phyloP scores from a whole-genome alignment of 2,113 vertebrate species.

The Peromyscus leucopus region DNA sequence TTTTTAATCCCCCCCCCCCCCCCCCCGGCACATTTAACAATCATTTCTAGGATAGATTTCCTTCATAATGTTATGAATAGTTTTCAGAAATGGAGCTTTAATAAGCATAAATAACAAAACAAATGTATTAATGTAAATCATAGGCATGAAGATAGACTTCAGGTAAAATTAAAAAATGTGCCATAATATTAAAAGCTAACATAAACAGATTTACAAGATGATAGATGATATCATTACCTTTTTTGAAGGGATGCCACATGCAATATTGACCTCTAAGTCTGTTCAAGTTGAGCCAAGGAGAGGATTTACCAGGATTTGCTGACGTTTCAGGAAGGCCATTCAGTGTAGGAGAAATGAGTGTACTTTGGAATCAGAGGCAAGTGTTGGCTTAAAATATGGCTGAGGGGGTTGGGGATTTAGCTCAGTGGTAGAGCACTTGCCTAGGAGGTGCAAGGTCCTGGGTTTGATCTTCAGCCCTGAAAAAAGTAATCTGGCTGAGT shows the following conservation, averaged over 20 bases:
- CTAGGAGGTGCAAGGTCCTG: no score
- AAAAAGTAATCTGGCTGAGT: not conserved
- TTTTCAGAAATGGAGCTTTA: not conserved
- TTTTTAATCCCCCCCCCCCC: no score
- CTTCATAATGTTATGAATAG: not conserved
- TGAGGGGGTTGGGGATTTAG: no score
- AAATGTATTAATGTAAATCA: not conserved
- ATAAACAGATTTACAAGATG: not conserved
- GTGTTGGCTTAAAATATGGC: not conserved
- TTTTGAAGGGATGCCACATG: not conserved
- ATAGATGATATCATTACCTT: not conserved
- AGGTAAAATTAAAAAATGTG: not conserved
- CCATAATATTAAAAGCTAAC: not conserved
- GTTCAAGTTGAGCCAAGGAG: not conserved
- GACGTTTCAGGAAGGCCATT: not conserved
- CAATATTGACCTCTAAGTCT: not conserved
- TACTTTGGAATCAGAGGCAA: not conserved
- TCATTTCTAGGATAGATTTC: not conserved
- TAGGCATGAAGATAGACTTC: not conserved
- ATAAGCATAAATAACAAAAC: conserved; percentile 1
- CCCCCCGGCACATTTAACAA: conserved; percentile 26
- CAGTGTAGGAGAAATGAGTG: not conserved
- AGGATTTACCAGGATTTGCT: not conserved
- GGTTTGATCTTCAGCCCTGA: no score
- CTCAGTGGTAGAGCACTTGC: no score